Evolutionary conservation across 2,113 vertebrate genomes (phyloP).

Genomic region (Colistium nudipinnis): DNA sequence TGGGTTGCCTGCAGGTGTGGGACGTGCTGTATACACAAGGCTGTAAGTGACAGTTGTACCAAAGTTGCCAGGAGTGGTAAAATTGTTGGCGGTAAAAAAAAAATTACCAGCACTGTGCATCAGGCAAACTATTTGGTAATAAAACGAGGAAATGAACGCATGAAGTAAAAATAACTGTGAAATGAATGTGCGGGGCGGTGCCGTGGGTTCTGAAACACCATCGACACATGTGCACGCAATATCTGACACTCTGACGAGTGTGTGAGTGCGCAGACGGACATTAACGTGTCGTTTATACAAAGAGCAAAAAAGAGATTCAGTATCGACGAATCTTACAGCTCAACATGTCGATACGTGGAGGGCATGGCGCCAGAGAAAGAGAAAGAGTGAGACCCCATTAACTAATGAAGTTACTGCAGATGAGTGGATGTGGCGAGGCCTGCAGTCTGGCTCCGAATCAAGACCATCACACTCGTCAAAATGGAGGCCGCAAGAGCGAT

Average conservation of each 20-base stretch:
- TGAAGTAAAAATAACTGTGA: too few relatives aligned
- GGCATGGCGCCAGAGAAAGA: conserved; percentile 20
- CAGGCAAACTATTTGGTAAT: too few relatives aligned
- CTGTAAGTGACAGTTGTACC: too few relatives aligned
- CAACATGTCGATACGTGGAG: neutral
- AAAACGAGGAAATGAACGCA: too few relatives aligned
- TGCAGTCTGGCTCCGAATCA: conserved; percentile 61
- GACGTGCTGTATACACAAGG: too few relatives aligned
- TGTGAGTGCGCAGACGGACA: neutral
- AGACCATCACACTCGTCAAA: conserved; percentile 32
- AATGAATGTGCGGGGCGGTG: too few relatives aligned
- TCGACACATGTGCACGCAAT: neutral
- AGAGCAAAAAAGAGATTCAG: conserved; percentile 4
- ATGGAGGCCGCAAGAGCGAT: conserved; percentile 4
- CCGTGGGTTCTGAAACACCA: neutral
- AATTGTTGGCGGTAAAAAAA: too few relatives aligned
- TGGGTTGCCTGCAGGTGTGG: too few relatives aligned
- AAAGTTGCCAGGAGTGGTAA: too few relatives aligned
- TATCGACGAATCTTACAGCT: conserved; percentile 8
- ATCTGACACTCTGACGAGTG: neutral
- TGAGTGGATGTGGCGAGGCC: conserved; percentile 42
- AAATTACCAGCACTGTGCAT: too few relatives aligned
- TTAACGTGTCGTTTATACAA: neutral
- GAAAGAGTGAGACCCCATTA: conserved; percentile 67
- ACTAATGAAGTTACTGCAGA: conserved; percentile 79